Evolutionary conservation across 1,140 invertebrate species (phyloP), one percentile per base, ranked within the genome.

Genomic region (Drosophila pachea): DNA sequence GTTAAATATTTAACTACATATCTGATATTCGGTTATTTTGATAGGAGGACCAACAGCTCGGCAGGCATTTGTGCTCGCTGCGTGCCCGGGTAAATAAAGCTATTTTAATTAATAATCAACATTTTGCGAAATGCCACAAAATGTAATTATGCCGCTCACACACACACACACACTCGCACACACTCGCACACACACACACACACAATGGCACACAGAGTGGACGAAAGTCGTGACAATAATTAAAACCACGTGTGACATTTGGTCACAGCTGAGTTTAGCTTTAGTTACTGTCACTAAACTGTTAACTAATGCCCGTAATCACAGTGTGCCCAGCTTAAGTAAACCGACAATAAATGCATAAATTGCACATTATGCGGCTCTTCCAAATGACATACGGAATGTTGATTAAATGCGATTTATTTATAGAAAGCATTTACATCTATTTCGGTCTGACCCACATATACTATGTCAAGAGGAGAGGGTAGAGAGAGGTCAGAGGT

Each of bases 91-190:
- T 63, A 74, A 76, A 84, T 84, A 83, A 86, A 84, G 76, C 79
- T 73, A 84, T 84, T 84, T 86, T 86, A 84, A 84, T 84, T 86
- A 84, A 84, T 84, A 84, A 84, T 84, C 79, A 84, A 84, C 79
- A 84, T 76, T 79, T 86, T 84, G 76, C 69, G 56, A 65, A 76
- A 86, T 84, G 61, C 79, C 79, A 71, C 81, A 84, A 84, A 86
- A 79, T 84, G 79, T 84, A 84, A 84, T 84, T 86, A 86, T 55
- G 62, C 62, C 54, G 42, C 36, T 48, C 56, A 58, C 61, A 64
- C 47, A 54, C 33, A 49, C 59, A 76, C 11, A 78, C 33, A 48
- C 12, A 58, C n/a, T n/a, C n/a, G n/a, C n/a, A n/a, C n/a, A n/a
- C n/a, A n/a, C n/a, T n/a, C n/a, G n/a, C 53, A 63, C 38, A 35